Evolutionary conservation across 2,888 invertebrate genomes (phyloP).

Genomic region (Lamellibrachia satsuma): DNA sequence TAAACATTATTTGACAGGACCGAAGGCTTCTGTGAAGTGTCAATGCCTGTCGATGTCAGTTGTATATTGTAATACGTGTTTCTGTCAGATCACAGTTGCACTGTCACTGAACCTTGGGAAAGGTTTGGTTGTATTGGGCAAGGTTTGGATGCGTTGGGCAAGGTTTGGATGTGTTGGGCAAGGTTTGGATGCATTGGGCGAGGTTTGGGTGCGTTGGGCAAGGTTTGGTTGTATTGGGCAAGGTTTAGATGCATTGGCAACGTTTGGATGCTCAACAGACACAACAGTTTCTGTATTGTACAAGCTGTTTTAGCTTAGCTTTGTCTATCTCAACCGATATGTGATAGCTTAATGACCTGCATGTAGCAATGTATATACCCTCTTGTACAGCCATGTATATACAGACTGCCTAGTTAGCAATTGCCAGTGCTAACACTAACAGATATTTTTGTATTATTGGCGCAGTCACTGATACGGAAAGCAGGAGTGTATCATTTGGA

Average conservation of each 20-base stretch:
- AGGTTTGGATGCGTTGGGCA: not conserved
- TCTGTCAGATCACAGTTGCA: not conserved
- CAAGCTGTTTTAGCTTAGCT: not conserved
- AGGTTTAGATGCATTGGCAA: not conserved
- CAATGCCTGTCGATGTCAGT: not conserved
- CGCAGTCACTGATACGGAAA: not conserved
- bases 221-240: not conserved
- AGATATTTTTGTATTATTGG: not conserved
- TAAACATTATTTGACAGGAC: not conserved
- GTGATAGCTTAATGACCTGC: not conserved
- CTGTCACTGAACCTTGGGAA: not conserved
- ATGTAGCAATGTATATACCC: not conserved
- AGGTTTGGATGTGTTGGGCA: not conserved
- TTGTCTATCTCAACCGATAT: not conserved
- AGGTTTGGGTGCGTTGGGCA: no score
- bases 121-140: not conserved
- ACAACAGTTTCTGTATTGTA: not conserved
- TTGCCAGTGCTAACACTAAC: no score
- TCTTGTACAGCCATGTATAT: not conserved
- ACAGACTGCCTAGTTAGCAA: no score
- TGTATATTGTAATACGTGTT: not conserved
- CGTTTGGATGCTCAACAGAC: not conserved
- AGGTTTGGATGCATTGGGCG: not conserved
- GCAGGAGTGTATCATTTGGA: not conserved
- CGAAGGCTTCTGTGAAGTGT: not conserved